Evolutionary conservation across 2,797 vertebrate genomes (phyloP).

Genomic region (Leptoclinus maculatus): DNA sequence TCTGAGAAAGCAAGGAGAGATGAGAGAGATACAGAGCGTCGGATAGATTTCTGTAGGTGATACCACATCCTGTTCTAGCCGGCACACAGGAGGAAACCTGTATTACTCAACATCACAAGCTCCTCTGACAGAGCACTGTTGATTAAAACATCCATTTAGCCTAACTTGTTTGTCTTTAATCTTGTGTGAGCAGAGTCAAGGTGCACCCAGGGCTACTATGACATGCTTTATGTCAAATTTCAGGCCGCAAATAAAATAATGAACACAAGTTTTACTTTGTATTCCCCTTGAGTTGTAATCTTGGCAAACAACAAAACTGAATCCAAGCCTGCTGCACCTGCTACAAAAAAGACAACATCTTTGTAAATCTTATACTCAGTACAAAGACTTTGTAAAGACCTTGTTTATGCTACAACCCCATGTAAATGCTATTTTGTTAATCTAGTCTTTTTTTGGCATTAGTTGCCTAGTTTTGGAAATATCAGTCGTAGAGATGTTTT

Average conservation of each 20-base stretch:
- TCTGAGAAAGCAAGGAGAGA: conserved; percentile 44
- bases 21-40: conserved; percentile 47
- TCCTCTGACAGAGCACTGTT: conserved; percentile 27
- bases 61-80: conserved; percentile 84
- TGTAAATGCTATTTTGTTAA: not conserved
- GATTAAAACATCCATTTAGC: conserved; percentile 13
- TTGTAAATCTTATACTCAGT: no score
- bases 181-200: not conserved
- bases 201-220: not conserved
- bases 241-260: not conserved
- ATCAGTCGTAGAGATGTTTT: no score
- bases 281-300: not conserved
- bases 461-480: not conserved
- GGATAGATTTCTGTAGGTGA: conserved; percentile 35
- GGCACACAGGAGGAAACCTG: conserved; percentile 50
- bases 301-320: not conserved
- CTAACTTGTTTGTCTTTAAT: not conserved
- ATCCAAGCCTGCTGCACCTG: not conserved
- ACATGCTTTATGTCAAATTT: not conserved
- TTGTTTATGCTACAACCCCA: not conserved
- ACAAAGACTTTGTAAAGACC: not conserved
- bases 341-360: not conserved
- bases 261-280: not conserved
- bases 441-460: not conserved
- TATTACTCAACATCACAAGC: conserved; percentile 61